Base-by-base conservation (phyloP, 2,797 vertebrate genomes). In the Chaunax sp. region DNA sequence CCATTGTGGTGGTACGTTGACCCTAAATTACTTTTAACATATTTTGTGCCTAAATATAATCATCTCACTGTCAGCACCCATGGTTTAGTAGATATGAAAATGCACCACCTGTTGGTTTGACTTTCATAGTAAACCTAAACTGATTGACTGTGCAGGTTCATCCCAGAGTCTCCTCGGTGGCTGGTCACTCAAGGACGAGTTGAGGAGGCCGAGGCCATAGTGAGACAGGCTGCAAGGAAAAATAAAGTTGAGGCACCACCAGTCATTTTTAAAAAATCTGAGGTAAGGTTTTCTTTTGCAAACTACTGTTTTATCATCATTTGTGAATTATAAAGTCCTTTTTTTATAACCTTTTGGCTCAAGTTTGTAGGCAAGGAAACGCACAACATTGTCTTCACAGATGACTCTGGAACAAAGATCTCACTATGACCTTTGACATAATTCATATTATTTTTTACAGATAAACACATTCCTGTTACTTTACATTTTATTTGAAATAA, bases 1-100 rank as follows among this genome's bases (percentile, higher is more conserved):
- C 94, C 90, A 0, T 89, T 98, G 10, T 98, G 96, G 96, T 97
- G 96, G 96, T 98, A 76, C 77, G 96, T 94, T 38, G 40, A 40
- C 3, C 25, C 15, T 25, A 0, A 9, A 1, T 10, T 1, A 1
- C 4, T 30, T 60, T 33, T 44, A 0, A 0, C 16, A 20, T 12
- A 30, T 30, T 16, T 13, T 1, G n/a, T 19, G 7, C 23, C 22
- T 6, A 0, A 13, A 11, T 28, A 1, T 1, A 22, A 52, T 16
- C 1, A 5, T 18, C 7, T 2, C 5, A 52, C 12, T 14, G 4
- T 40, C 38, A 20, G 2, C 3, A 16, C 38, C 2, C 13, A 16
- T 19, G 15, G 6, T 40, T 35, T 18, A 38, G 43, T 16, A 43
- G 5, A 41, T 40, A 16, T 33, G 16, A 14, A 5, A 4, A 22